Conservation (phyloP, 1,140 invertebrate species). For the Elysia chlorotica region DNA sequence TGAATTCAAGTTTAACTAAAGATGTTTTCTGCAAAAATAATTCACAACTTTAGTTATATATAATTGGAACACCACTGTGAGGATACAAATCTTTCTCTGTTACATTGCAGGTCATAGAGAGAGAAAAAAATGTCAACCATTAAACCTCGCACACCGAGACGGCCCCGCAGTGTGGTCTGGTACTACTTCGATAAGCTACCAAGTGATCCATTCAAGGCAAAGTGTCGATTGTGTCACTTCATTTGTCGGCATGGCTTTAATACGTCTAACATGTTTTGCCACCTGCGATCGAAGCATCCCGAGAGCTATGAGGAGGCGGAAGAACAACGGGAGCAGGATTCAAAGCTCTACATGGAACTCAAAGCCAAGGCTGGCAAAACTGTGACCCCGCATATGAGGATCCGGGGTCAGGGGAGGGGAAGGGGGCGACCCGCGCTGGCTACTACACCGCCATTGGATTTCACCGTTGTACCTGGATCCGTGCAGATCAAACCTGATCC, state of each 20-base stretch:
- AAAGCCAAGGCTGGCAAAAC: background rate
- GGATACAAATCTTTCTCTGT: too few species aligned
- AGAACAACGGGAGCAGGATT: background rate
- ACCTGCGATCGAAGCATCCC: background rate
- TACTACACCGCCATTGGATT: too few species aligned
- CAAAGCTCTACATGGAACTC: background rate
- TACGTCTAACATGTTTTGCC: background rate
- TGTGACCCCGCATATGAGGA: background rate
- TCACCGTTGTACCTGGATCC: too few species aligned
- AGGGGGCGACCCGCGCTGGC: too few species aligned
- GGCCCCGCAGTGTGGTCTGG: background rate
- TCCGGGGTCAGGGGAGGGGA: background rate
- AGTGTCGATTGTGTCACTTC: background rate
- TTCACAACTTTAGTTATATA: too few species aligned
- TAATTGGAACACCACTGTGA: too few species aligned
- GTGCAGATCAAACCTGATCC: too few species aligned
- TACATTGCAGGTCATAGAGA: too few species aligned
- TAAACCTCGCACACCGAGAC: too few species aligned
- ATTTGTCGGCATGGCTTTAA: background rate
- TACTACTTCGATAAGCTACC: conserved; percentile 3
- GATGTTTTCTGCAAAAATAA: too few species aligned
- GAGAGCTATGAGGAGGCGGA: background rate
- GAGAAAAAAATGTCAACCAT: too few species aligned
- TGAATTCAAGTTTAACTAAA: too few species aligned
- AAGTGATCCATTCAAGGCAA: background rate